Base-by-base conservation (phyloP, 2,113 vertebrate species). In the Gavia stellata region DNA sequence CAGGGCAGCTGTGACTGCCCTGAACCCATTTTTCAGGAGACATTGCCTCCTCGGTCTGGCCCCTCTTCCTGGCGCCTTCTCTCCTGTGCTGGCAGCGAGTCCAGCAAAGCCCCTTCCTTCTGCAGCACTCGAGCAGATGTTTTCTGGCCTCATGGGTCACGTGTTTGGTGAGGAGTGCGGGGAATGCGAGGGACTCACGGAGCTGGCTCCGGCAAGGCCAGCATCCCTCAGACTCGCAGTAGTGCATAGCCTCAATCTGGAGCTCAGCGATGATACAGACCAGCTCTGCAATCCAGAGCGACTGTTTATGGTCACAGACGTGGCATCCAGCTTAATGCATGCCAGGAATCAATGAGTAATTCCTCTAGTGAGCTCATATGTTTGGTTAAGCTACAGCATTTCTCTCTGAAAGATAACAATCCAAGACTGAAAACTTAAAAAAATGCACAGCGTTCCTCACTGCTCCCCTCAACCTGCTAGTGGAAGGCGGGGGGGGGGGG, bases 141-240 rank as follows among this genome's bases (percentile, higher is more conserved):
- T 40, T 34, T n/a, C 16, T 40, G 28, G 33, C 61, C 55, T 65
- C 44, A 10, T 4, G 7, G 55, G n/a, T 70, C 2, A 10, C 58
- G 55, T 40, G 31, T 45, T 49, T 13, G 62, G 10, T 50, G 62
- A 50, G 75, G 81, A 52, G n/a, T 1, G 18, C 0, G 2, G 40
- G 36, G 29, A 12, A 49, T 28, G 25, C 0, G 0, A 17, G 58
- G 49, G 44, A 19, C n/a, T 38, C 31, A 1, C 0, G 8, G 77
- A n/a, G 21, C 17, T 3, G 3, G 16, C 47, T 31, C 47, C 8
- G 2, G 47, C 40, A 21, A 24, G 50, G 71, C 33, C 52, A 40
- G 29, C 17, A 10, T 29, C 40, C 36, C 68, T 28, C 5, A 5
- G 38, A 2, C 31, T 58, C 3, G 2, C 24, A 1, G 29, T 2